phyloP scores from a whole-genome alignment of 2,113 vertebrate genomes.

The Grallaria varia region DNA sequence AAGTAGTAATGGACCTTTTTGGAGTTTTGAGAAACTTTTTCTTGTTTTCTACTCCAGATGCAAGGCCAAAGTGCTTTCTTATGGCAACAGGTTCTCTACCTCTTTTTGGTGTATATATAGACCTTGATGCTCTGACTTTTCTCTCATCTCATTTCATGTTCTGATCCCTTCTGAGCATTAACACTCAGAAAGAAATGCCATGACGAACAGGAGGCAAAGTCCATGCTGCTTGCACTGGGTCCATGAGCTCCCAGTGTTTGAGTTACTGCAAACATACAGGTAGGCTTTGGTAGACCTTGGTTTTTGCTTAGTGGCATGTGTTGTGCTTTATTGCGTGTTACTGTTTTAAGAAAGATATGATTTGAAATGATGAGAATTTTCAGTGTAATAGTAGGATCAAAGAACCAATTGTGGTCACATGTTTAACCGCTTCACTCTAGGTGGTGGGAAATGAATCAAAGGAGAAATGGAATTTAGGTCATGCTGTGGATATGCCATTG shows the following conservation, averaged over 20 bases:
- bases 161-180: neutral
- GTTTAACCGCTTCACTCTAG: neutral
- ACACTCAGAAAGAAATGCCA: neutral
- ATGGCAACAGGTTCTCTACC: neutral
- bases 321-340: neutral
- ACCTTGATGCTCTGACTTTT: neutral
- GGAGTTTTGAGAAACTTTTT: neutral
- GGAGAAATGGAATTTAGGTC: neutral
- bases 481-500: neutral
- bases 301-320: neutral
- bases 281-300: neutral
- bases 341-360: neutral
- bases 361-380: neutral
- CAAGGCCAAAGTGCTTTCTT: neutral
- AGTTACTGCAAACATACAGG: neutral
- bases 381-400: neutral
- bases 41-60: neutral
- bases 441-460: neutral
- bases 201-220: neutral
- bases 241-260: neutral
- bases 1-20: neutral
- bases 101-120: neutral
- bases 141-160: neutral
- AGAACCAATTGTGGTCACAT: neutral
- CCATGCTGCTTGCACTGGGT: neutral